Base-by-base conservation (phyloP, 2,888 invertebrate species). In the Rhabditoides inermis region DNA sequence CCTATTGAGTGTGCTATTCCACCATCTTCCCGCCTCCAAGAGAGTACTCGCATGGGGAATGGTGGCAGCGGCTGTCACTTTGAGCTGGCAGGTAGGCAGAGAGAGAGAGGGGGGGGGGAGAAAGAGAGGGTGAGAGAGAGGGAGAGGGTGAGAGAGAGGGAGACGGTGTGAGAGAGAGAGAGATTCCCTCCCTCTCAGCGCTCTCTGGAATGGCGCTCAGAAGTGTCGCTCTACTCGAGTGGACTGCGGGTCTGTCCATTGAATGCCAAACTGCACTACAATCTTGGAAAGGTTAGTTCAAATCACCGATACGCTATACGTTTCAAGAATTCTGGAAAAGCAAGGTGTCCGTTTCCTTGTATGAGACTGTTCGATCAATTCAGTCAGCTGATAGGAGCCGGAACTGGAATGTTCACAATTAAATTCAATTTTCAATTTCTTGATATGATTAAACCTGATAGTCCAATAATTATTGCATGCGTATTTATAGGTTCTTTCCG, bases 211-310 rank as follows among this genome's bases (percentile, higher is more conserved):
- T 70, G 69, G 69, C 52, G 48, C 18, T 56, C 30, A 10, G 65
- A 65, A 40, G 39, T 60, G 6, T 49, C 45, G 4, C 79, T 95
- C 35, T 95, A 90, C 77, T 79, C 81, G 44, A 86, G 88, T 26
- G 94, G 87, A 0, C 78, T 88, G n/a, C 76, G 81, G 25, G 88
- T 94, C 18, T 95, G 94, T 76, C 91, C 94, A 0, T 81, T 85
- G 44, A 94, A 94, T 81, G 92, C 94, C 22, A 95, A 94, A 83
- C 79, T 80, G 60, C 82, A 82, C 68, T 95, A 94, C 76, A 95
- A 95, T 77, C 84, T 92, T 49, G 94, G 87, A 0, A 91, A 91
- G 78, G 84, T 56, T 20, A 7, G 32, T 6, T 10, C 7, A 32
- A 32, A 6, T 32, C 15, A 15, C 32, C 6, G 6, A 10, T 32